phyloP scores from a whole-genome alignment of 2,113 vertebrate species.

The Saimiri boliviensis region DNA sequence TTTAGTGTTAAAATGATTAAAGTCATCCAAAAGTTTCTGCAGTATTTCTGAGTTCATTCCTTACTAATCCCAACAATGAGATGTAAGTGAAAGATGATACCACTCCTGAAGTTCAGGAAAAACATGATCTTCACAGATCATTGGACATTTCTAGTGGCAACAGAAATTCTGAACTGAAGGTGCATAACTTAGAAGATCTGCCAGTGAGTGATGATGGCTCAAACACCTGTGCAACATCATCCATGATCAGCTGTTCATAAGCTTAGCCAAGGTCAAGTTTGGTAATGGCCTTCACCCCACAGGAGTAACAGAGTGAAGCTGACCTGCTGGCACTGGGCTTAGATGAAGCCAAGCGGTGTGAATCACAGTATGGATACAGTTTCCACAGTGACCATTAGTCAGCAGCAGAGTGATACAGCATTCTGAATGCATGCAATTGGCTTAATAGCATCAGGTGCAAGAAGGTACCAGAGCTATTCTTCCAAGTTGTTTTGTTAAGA shows the following conservation, averaged over 20 bases:
- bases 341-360: neutral
- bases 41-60: neutral
- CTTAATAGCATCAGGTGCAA: neutral
- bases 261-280: neutral
- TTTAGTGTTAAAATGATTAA: neutral
- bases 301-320: neutral
- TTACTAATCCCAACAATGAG: neutral
- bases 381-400: neutral
- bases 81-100: constrained; percentile 14
- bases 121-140: constrained; percentile 8
- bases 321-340: neutral
- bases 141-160: constrained; percentile 1
- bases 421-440: neutral
- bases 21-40: neutral
- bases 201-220: neutral
- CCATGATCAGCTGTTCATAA: neutral
- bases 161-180: neutral
- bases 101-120: constrained; percentile 38
- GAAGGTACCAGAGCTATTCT: neutral
- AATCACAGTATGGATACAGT: neutral
- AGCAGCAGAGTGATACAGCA: neutral
- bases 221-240: rapidly evolving
- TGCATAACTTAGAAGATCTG: neutral
- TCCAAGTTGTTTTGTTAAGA: neutral
- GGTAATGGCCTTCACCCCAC: neutral